Conservation (phyloP, 2,113 vertebrate species). For the Nerophis ophidion region DNA sequence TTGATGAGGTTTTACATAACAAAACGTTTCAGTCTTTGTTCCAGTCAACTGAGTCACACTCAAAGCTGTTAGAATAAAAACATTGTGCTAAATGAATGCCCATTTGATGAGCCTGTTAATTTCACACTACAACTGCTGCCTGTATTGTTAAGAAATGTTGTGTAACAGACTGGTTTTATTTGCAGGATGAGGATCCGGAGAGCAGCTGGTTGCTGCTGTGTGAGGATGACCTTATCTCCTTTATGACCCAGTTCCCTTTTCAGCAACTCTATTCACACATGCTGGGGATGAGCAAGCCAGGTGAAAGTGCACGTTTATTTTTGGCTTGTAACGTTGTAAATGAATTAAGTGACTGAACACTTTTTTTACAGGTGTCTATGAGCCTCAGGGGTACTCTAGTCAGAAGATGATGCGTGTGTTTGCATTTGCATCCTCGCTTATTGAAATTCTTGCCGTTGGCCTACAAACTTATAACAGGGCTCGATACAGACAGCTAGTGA, state of each 20-base stretch:
- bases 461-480: slow-evolving; percentile 93
- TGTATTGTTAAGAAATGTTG: no score
- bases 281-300: slow-evolving; percentile 84
- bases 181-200: slow-evolving; percentile 92
- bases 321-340: background rate
- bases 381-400: slow-evolving; percentile 82
- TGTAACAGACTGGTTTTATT: slow-evolving; percentile 12
- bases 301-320: slow-evolving; percentile 59
- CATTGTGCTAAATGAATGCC: slow-evolving; percentile 7
- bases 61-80: slow-evolving; percentile 1
- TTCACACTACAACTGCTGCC: slow-evolving; percentile 7
- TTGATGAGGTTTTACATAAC: slow-evolving; percentile 2
- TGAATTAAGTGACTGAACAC: background rate
- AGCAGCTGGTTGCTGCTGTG: slow-evolving; percentile 89
- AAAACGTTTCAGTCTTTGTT: slow-evolving; percentile 23
- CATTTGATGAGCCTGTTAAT: slow-evolving; percentile 12
- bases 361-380: slow-evolving; percentile 76
- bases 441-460: slow-evolving; percentile 85
- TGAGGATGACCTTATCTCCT: slow-evolving; percentile 87
- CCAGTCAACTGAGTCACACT: slow-evolving; percentile 24
- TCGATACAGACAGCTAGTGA: slow-evolving; percentile 92
- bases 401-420: slow-evolving; percentile 97
- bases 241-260: slow-evolving; percentile 93
- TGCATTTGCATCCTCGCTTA: slow-evolving; percentile 87
- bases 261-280: slow-evolving; percentile 90